Percentiles rank a stretch among this genome's conserved stretches.
Conservation (phyloP, 92 coral and sea anemone genomes). For the Phenganax subtilis region DNA sequence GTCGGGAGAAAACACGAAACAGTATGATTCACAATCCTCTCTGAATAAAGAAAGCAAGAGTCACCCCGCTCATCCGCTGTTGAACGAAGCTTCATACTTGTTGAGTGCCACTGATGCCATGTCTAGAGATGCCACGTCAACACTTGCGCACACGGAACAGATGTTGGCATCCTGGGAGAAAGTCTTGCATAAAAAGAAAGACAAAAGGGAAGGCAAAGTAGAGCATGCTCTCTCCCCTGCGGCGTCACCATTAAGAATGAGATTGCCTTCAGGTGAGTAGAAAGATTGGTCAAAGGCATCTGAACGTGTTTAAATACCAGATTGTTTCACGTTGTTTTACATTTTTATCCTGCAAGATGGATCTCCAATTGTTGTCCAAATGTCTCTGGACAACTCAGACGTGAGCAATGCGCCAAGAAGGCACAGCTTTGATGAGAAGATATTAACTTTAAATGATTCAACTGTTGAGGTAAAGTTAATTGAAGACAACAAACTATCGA, state of each 20-base stretch:
- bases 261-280: constrained; percentile 34
- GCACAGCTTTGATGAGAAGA: constrained; percentile 93
- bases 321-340: neutral
- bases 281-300: neutral
- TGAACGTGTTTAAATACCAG: neutral
- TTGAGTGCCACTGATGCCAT: constrained; percentile 56
- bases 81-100: constrained; percentile 75
- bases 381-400: neutral
- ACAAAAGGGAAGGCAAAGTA: constrained; percentile 53
- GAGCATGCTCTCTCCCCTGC: constrained; percentile 40
- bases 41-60: constrained; percentile 13
- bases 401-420: constrained; percentile 62
- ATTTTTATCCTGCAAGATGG: constrained; percentile 23
- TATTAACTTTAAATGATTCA: constrained; percentile 47
- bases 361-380: neutral
- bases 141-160: constrained; percentile 23
- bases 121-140: constrained; percentile 26
- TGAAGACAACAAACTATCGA: neutral
- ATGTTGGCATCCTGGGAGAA: constrained; percentile 31
- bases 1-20: neutral
- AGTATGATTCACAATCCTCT: constrained; percentile 11
- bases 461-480: constrained; percentile 17
- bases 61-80: constrained; percentile 52
- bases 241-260: constrained; percentile 11
- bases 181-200: constrained; percentile 41